Base-by-base conservation (phyloP, 2,888 invertebrate species). In the Metacarcinus magister region DNA sequence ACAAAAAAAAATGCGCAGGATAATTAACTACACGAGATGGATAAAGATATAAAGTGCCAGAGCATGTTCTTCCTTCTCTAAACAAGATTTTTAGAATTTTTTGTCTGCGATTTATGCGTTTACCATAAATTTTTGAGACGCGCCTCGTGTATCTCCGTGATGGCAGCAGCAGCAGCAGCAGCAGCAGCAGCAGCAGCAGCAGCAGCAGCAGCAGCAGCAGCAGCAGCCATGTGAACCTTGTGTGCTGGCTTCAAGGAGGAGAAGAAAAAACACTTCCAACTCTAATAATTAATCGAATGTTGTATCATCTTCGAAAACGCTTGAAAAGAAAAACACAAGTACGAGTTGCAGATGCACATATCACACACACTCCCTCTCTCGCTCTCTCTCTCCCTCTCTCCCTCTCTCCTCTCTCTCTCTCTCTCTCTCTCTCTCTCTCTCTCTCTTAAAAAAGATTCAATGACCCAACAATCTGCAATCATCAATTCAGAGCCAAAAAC, bases 351-450 rank as follows among this genome's bases (percentile, higher is more conserved):
- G 16, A 13, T 10, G 8, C 54, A 54, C 54, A 13, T 54, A 13
- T 54, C 54, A 13, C 91, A 7, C 43, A 44, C 39, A 0, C 43
- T 44, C n/a, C 0, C 54, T 92, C 43, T n/a, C 44, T 23, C 54
- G 3, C 48, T n/a, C 92, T 92, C 48, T n/a, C 54, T 92, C 92
- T 48, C 48, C 28, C 48, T n/a, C 92, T 44, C 48, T 28, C 92
- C 54, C 92, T 48, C 54, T 28, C 92, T 46, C 44, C 44, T 46
- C 91, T 28, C 82, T 82, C 28, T 82, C 82, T 32, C 82, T 75
- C 75, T 75, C 75, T 75, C 75, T 75, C n/a, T 28, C 75, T 75
- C 75, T 28, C 75, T 28, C 75, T 75, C 28, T 75, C 75, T 75
- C 75, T 28, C 75, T 75, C 5, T 75, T 2, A 28, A 75, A 75